Percentiles rank a stretch among this genome's conserved stretches.
Conservation (phyloP, 2,797 vertebrate genomes). For the Otolemur crassicaudatus region DNA sequence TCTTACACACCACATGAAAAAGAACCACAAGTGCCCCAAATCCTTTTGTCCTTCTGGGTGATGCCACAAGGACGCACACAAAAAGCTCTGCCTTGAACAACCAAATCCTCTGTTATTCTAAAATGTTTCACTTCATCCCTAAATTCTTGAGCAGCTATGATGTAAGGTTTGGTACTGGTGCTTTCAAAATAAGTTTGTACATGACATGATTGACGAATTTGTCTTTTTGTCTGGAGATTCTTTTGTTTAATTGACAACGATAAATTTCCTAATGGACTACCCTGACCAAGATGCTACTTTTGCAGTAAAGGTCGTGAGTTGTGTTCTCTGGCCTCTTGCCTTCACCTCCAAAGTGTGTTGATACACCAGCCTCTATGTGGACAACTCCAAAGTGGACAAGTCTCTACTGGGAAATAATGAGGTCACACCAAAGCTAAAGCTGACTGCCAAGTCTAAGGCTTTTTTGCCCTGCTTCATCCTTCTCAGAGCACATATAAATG, state of each 20-base stretch:
- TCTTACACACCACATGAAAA: conserved; percentile 41
- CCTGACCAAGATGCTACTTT: neutral
- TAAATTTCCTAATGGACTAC: conserved; percentile 55
- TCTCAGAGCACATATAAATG: too few relatives aligned
- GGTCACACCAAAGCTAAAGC: neutral
- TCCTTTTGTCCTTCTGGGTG: conserved; percentile 61
- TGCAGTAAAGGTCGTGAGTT: neutral
- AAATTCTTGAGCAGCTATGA: conserved; percentile 38
- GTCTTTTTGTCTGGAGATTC: conserved; percentile 63
- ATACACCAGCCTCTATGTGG: neutral
- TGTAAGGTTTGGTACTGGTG: conserved; percentile 49
- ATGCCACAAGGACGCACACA: neutral
- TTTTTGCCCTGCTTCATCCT: neutral
- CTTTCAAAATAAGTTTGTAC: conserved; percentile 71
- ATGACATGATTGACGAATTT: conserved; percentile 27
- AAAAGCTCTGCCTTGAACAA: conserved; percentile 49
- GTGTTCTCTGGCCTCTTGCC: neutral
- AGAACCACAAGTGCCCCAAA: conserved; percentile 39
- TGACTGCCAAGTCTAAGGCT: neutral
- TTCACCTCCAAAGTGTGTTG: conserved; percentile 4
- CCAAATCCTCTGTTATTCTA: conserved; percentile 5
- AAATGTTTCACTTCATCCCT: conserved; percentile 42
- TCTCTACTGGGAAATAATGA: neutral
- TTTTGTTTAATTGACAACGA: conserved; percentile 45
- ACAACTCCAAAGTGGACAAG: neutral